Conservation (phyloP, 2,888 invertebrate genomes). For the Erannis defoliaria region DNA sequence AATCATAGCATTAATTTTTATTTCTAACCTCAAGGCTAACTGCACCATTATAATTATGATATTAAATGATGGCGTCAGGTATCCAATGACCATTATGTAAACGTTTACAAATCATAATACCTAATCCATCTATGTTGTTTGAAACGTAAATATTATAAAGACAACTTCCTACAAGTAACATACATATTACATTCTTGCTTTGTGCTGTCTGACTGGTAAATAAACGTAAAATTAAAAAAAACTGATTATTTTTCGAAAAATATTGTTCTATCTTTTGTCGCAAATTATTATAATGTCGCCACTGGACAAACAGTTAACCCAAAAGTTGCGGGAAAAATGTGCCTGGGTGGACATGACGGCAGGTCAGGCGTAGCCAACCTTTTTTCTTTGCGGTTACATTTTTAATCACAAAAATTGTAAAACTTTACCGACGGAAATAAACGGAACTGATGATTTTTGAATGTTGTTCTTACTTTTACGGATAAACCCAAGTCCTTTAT, state of each 20-base stretch:
- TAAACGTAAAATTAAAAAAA: slow-evolving; percentile 33
- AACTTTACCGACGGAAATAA: slow-evolving; percentile 20
- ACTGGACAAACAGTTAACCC: slow-evolving; percentile 58
- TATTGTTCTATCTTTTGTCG: slow-evolving; percentile 36
- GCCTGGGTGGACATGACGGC: slow-evolving; percentile 51
- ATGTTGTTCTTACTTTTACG: neutral
- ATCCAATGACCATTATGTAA: no score
- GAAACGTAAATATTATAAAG: no score
- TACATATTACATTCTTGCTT: no score
- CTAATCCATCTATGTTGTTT: no score
- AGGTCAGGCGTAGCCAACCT: slow-evolving; percentile 32
- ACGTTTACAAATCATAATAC: no score
- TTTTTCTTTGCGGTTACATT: slow-evolving; percentile 30
- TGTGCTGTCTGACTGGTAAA: slow-evolving; percentile 14
- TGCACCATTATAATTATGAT: no score
- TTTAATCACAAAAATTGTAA: slow-evolving; percentile 31
- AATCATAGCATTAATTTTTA: no score
- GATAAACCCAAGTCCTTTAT: no score
- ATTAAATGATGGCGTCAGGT: no score
- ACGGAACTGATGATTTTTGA: slow-evolving; percentile 17
- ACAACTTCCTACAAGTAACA: no score
- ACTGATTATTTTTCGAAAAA: slow-evolving; percentile 42
- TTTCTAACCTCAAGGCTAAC: no score
- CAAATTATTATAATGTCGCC: slow-evolving; percentile 50
- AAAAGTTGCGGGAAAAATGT: slow-evolving; percentile 61